These are phyloP conservation scores for Larimichthys crocea DNA, from an alignment of 2,113 vertebrate species.

Conservation along the genomic window DNA sequence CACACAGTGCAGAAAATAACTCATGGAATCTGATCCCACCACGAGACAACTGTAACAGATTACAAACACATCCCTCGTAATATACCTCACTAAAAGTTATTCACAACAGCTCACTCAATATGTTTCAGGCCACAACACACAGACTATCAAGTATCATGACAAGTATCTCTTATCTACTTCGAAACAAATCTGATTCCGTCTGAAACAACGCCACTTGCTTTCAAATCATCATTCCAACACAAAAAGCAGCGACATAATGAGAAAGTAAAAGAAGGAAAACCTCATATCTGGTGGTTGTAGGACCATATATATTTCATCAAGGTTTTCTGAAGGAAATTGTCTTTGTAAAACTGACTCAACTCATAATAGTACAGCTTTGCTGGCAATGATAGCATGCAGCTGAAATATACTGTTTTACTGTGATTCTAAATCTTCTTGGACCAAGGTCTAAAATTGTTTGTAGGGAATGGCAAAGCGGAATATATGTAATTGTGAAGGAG, in stretches of 20 bases:
- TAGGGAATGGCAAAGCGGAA: background rate
- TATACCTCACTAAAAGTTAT: slow-evolving; percentile 15
- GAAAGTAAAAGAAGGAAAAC: slow-evolving; percentile 1
- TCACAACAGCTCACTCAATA: slow-evolving; percentile 31
- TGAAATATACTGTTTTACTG: slow-evolving; percentile 28
- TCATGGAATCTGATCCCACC: slow-evolving; percentile 14
- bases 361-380: slow-evolving; percentile 26
- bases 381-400: slow-evolving; percentile 32
- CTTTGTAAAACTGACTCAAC: slow-evolving; percentile 18
- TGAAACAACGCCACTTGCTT: slow-evolving; percentile 20
- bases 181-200: slow-evolving; percentile 34
- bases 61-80: slow-evolving; percentile 30
- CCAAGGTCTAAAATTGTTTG: slow-evolving; percentile 1
- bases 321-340: slow-evolving; percentile 15
- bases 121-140: slow-evolving; percentile 31
- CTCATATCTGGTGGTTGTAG: background rate
- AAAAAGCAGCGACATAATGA: background rate
- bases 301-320: background rate
- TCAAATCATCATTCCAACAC: slow-evolving; percentile 23
- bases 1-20: slow-evolving; percentile 31
- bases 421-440: slow-evolving; percentile 1
- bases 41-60: slow-evolving; percentile 19
- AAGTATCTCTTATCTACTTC: slow-evolving; percentile 25
- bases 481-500: slow-evolving; percentile 42
- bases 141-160: slow-evolving; percentile 1